Percentiles rank a stretch among this genome's conserved stretches.
phyloP scores from a whole-genome alignment of 2,113 vertebrate genomes.

The Ellobius talpinus region DNA sequence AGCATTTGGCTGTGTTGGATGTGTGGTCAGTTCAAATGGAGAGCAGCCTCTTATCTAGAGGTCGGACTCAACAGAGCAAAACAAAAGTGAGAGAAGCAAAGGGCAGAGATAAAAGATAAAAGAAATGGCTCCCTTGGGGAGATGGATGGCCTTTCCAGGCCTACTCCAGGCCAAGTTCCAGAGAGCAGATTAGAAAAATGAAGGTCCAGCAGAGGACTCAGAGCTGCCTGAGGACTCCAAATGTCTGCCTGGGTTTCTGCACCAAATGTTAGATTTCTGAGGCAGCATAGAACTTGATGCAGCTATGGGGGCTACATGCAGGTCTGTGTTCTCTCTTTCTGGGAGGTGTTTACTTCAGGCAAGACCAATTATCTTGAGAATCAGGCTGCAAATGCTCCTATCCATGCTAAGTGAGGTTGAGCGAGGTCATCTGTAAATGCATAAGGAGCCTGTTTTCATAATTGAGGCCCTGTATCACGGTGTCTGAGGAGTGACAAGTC shows the following conservation, averaged over 20 bases:
- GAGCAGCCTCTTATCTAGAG: background rate
- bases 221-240: background rate
- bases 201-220: background rate
- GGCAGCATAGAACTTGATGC: background rate
- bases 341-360: background rate
- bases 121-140: background rate
- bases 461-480: background rate
- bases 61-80: background rate
- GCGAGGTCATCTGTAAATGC: background rate
- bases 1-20: background rate
- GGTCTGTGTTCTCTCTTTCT: background rate
- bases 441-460: background rate
- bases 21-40: too few species aligned
- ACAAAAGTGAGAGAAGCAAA: background rate
- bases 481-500: too few species aligned
- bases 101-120: background rate
- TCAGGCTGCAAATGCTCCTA: background rate
- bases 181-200: background rate
- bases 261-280: background rate
- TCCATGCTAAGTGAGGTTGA: background rate
- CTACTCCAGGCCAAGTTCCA: background rate
- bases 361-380: background rate
- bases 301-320: background rate
- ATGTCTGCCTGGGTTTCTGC: background rate
- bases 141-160: background rate